phyloP scores from a whole-genome alignment of 2,797 vertebrate genomes.

The Sebastes hopkinsi region DNA sequence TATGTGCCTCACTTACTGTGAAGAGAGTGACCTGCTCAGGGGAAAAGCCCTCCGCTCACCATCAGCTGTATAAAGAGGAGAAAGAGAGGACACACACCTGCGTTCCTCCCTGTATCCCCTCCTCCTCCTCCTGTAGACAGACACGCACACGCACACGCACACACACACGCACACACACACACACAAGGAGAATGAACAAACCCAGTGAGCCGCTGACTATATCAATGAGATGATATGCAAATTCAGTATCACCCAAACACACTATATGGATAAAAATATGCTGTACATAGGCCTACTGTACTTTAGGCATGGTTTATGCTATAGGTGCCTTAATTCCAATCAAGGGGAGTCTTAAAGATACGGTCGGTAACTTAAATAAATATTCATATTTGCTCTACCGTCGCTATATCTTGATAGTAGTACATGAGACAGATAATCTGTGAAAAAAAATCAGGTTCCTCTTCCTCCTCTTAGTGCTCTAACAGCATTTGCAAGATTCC shows the following conservation, averaged over 20 bases:
- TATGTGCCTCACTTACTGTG: slow-evolving; percentile 52
- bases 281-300: background rate
- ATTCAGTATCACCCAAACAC: background rate
- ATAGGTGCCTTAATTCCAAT: background rate
- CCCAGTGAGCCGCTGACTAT: too few species aligned
- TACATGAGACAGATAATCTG: rapidly evolving
- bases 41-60: slow-evolving; percentile 41
- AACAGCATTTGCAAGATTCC: rapidly evolving
- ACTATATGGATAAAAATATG: background rate
- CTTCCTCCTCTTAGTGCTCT: too few species aligned
- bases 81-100: slow-evolving; percentile 58
- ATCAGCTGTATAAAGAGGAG: slow-evolving; percentile 43
- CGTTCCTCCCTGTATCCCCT: slow-evolving; percentile 16
- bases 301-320: background rate
- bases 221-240: too few species aligned
- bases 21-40: slow-evolving; percentile 32
- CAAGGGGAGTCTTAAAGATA: background rate
- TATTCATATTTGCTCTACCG: rapidly evolving
- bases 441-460: too few species aligned
- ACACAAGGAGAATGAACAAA: too few species aligned
- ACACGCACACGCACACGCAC: background rate
- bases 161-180: background rate
- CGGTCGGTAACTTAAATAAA: too few species aligned
- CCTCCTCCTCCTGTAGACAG: slow-evolving; percentile 2
- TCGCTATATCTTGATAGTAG: rapidly evolving